Evolutionary conservation across 2,113 vertebrate genomes (phyloP), one percentile per base, ranked within the genome.

Genomic region (Alaudala cheleensis): DNA sequence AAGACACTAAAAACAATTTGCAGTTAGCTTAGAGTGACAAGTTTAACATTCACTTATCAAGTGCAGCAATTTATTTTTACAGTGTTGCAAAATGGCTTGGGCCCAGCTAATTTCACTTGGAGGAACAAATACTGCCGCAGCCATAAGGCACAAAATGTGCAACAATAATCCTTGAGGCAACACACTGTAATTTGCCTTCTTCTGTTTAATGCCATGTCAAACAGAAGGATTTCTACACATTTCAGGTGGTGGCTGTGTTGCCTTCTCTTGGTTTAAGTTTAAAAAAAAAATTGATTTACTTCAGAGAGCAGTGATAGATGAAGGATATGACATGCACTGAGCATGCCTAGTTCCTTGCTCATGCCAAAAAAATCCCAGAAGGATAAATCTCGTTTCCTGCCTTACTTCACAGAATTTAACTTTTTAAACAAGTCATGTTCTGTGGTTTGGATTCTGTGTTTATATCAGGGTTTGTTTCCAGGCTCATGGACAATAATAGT

Each of bases 381-480:
- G 98, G 98, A 98, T 98, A 98, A 98, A 98, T 98, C 95, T 97
- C 85, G 98, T 98, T 98, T 98, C 98, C 98, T 99, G 98, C 96
- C 98, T 98, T 98, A 97, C 97, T 98, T 99, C 98, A 98, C 96
- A 98, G 97, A 97, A 97, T 97, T 98, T 98, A 98, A 96, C 97
- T 98, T 97, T 98, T 98, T 98, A 98, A 98, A 98, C 97, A 98
- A 98, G 98, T 97, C 98, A 96, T 98, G 97, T 98, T 98, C 97
- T 98, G 98, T 97, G 98, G 98, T 98, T 98, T 98, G 98, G 96
- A 98, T 97, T 95, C 95, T 96, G 81, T 98, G 97, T 98, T 98
- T 98, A 98, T 97, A 97, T 96, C 97, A 98, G 94, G 88, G 81
- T 97, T 93, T 96, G 94, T 97, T 98, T 98, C 96, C 97, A 98